Evolutionary conservation across 2,797 vertebrate genomes (phyloP).

Genomic region (Philypnodon macrostomus): DNA sequence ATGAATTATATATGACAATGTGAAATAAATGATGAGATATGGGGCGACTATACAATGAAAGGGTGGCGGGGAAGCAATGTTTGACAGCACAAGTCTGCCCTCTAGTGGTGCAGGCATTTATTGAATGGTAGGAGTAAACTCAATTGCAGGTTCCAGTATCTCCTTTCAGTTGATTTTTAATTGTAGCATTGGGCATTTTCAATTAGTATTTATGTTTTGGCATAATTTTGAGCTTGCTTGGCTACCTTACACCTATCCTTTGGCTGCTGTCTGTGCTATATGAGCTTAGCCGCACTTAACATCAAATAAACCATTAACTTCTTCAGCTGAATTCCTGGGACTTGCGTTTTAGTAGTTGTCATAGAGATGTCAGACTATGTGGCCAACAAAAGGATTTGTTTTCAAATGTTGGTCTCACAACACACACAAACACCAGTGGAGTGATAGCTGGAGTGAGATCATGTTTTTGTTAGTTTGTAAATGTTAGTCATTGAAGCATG

Average conservation of each 20-base stretch:
- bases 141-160: no score
- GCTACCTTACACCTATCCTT: background rate
- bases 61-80: background rate
- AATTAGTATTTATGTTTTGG: no score
- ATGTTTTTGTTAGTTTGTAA: constrained; percentile 52
- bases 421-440: constrained; percentile 17
- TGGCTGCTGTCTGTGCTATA: constrained; percentile 6
- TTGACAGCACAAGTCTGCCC: constrained; percentile 40
- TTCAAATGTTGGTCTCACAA: constrained; percentile 11
- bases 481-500: constrained; percentile 30
- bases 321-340: constrained; percentile 49
- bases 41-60: constrained; percentile 2
- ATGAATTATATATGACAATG: constrained; percentile 54
- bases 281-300: constrained; percentile 14
- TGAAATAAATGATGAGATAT: constrained; percentile 51
- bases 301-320: constrained; percentile 33
- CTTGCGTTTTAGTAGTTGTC: constrained; percentile 55
- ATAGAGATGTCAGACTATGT: constrained; percentile 45
- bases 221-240: background rate
- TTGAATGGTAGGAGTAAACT: background rate
- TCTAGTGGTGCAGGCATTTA: constrained; percentile 48
- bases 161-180: background rate
- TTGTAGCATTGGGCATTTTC: background rate
- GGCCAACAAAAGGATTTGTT: constrained; percentile 26
- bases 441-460: constrained; percentile 37